These are phyloP conservation scores for Mellilla xanthometata DNA, from an alignment of 2,888 invertebrate species.

Conservation along the genomic window DNA sequence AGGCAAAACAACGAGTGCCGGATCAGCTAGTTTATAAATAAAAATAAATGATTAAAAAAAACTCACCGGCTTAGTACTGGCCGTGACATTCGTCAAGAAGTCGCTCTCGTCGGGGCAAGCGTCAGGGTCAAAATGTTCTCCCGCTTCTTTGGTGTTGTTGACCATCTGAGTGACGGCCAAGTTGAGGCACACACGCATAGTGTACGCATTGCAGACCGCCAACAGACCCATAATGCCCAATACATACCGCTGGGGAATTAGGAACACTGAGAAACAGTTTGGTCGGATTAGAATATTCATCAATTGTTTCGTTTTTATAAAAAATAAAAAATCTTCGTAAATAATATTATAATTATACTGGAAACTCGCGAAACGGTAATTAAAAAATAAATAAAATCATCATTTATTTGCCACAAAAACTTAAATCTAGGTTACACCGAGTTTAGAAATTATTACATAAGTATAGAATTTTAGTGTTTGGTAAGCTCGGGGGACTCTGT, in stretches of 20 bases:
- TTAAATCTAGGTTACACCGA: no score
- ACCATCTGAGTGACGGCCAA: constrained; percentile 88
- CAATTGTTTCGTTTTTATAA: no score
- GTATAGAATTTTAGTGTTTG: no score
- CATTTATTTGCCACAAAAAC: no score
- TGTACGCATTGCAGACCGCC: constrained; percentile 89
- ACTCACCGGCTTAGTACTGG: constrained; percentile 61
- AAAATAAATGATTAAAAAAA: background rate
- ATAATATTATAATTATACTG: no score
- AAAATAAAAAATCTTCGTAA: no score
- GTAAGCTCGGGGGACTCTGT: no score
- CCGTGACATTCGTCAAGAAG: constrained; percentile 59
- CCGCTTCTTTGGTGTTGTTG: constrained; percentile 60
- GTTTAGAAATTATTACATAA: no score
- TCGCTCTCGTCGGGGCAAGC: constrained; percentile 69
- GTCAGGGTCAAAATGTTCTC: constrained; percentile 57
- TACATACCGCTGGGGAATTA: constrained; percentile 87
- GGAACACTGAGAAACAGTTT: constrained; percentile 74
- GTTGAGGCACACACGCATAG: constrained; percentile 88
- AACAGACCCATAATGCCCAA: constrained; percentile 89
- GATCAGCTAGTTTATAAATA: no score
- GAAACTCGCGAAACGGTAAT: no score
- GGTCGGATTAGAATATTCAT: background rate
- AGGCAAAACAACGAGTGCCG: no score
- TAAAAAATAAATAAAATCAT: no score